Base-by-base conservation (phyloP, 2,888 invertebrate species). In the Pseudanteris insignis region DNA sequence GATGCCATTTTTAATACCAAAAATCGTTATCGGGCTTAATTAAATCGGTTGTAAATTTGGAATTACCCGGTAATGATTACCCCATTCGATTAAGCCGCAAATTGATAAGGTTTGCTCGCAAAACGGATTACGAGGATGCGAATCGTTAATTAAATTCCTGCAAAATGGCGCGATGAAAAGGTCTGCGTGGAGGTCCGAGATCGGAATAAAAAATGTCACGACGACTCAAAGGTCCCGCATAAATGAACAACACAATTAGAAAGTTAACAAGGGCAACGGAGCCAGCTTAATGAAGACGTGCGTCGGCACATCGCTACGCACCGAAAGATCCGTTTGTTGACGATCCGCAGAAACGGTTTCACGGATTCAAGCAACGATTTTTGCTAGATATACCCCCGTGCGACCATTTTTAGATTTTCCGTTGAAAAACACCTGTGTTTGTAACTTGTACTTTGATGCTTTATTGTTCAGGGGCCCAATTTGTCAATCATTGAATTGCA, bases 271-370 rank as follows among this genome's bases (percentile, higher is more conserved):
- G 51, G 41, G 46, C 46, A 55, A 41, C 34, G 58, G 51, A 40
- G 53, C 63, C 15, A 11, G 38, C 33, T 58, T 63, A 63, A 63
- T 63, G 63, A 63, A 63, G 58, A 58, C 58, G 34, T 34, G 51
- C 63, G 38, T 18, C 18, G 18, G 4, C 18, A n/a, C n/a, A n/a
- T n/a, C n/a, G n/a, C n/a, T n/a, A n/a, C n/a, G n/a, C n/a, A n/a
- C n/a, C n/a, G n/a, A n/a, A n/a, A n/a, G n/a, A n/a, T n/a, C n/a
- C n/a, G n/a, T n/a, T n/a, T n/a, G n/a, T n/a, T n/a, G n/a, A n/a
- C n/a, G n/a, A n/a, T n/a, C n/a, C n/a, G n/a, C n/a, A n/a, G n/a
- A n/a, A n/a, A n/a, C n/a, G n/a, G n/a, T n/a, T n/a, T n/a, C n/a
- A n/a, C n/a, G n/a, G n/a, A n/a, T n/a, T n/a, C n/a, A n/a, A n/a